Base-by-base conservation (phyloP, 2,797 vertebrate species). In the Amazona finschi region DNA sequence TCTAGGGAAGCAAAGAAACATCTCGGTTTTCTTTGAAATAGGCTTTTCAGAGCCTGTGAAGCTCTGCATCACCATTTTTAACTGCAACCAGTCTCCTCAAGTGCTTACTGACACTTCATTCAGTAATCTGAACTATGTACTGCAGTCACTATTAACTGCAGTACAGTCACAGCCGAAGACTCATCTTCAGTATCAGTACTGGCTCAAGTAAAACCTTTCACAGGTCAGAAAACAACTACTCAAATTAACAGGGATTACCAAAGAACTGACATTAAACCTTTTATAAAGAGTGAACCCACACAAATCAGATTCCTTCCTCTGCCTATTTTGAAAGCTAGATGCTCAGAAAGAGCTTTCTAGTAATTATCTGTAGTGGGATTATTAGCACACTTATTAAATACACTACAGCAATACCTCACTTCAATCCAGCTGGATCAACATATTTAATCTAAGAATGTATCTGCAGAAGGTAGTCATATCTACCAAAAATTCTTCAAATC, bases 301-400 rank as follows among this genome's bases (percentile, higher is more conserved):
- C 11, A 66, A 82, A 80, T 13, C 38, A 62, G 33, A 82, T 82
- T 87, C 50, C 20, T 74, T 62, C 44, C 58, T 69, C 58, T 30
- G 43, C 19, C 58, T 82, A 6, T 47, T 91, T 85, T 82, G 64
- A 94, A 78, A 93, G 33, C 43, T 53, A 53, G 30, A 39, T 82
- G 20, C 41, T 75, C 61, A 76, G 52, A 80, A 82, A 49, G 19
- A 87, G 15, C 4, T 47, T 76, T n/a, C 65, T 43, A 82, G 36
- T 12, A 57, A 33, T 57, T 82, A 52, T 22, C 44, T 47, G 5
- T 38, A 75, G 61, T 28, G 17, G 25, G 31, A 76, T 47, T 65
- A 72, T 44, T 44, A 87, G 67, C 30, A 52, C 22, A 15, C 44
- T 75, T 74, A 67, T 39, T 67, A 60, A 79, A 77, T 30, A 43